Conservation (phyloP, 2,797 vertebrate genomes). For the Alosa sapidissima region DNA sequence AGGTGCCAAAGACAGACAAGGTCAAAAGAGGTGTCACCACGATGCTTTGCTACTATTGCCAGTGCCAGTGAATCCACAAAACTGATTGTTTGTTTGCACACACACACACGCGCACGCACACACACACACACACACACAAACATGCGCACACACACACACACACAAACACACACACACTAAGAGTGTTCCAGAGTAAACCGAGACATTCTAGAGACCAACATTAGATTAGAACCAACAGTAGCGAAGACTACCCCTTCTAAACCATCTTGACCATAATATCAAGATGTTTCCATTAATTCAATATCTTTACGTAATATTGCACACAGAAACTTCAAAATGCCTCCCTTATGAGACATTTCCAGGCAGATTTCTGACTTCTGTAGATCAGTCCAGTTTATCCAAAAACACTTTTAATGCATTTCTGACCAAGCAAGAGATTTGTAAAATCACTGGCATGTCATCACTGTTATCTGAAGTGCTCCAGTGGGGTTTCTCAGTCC, state of each 20-base stretch:
- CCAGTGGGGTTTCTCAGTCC: neutral
- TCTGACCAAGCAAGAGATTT: neutral
- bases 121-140: neutral
- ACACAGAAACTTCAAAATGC: too few species aligned
- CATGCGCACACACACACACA: neutral
- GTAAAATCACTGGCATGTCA: neutral
- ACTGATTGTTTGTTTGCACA: neutral
- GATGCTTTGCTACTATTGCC: neutral
- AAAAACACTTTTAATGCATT: neutral
- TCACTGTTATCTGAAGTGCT: neutral
- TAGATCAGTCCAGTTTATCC: neutral
- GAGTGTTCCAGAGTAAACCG: neutral
- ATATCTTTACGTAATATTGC: neutral
- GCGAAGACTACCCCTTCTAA: too few species aligned
- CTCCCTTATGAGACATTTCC: too few species aligned
- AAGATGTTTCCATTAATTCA: neutral
- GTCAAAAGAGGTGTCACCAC: constrained; percentile 54
- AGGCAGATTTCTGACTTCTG: too few species aligned
- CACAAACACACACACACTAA: neutral
- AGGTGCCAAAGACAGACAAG: constrained; percentile 71
- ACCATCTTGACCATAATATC: neutral
- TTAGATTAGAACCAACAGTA: too few species aligned
- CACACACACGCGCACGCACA: neutral
- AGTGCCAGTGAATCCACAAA: neutral
- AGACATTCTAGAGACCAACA: too few species aligned